Evolutionary conservation across 2,113 vertebrate species (phyloP).

Genomic region (Macquaria ambigua): DNA sequence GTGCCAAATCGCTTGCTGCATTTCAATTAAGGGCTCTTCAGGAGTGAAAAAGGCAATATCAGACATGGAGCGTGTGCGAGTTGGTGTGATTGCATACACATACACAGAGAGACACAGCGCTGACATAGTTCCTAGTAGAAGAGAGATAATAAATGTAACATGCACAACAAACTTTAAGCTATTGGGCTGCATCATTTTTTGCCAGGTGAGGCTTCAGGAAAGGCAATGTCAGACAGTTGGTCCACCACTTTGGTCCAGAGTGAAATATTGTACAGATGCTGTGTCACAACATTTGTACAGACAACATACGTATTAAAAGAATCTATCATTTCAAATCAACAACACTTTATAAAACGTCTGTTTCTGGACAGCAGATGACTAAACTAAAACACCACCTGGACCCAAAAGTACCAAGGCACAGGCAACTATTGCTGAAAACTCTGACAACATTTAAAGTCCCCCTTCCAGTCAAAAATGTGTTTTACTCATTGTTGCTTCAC

Average conservation of each 20-base stretch:
- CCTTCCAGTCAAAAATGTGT: not conserved
- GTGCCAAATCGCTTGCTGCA: constrained; percentile 59
- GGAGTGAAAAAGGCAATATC: constrained; percentile 17
- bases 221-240: not conserved
- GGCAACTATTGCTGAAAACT: too few species aligned
- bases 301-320: too few species aligned
- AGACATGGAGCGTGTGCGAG: constrained; percentile 1
- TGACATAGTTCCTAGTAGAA: constrained; percentile 8
- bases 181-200: not conserved
- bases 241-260: not conserved
- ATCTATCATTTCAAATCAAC: not conserved
- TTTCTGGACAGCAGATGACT: too few species aligned
- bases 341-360: too few species aligned
- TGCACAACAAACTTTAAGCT: not conserved
- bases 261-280: not conserved
- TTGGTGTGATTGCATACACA: not conserved
- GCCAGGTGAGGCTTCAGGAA: too few species aligned
- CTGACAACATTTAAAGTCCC: too few species aligned
- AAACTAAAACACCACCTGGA: too few species aligned
- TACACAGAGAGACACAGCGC: constrained; percentile 10
- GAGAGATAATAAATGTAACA: not conserved
- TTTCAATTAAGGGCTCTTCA: constrained; percentile 68
- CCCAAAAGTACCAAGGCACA: too few species aligned
- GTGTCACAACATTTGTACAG: not conserved
- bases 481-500: not conserved